These are phyloP conservation scores for Drosophila seclusa DNA, from an alignment of 2,888 invertebrate genomes.

Conservation along the genomic window DNA sequence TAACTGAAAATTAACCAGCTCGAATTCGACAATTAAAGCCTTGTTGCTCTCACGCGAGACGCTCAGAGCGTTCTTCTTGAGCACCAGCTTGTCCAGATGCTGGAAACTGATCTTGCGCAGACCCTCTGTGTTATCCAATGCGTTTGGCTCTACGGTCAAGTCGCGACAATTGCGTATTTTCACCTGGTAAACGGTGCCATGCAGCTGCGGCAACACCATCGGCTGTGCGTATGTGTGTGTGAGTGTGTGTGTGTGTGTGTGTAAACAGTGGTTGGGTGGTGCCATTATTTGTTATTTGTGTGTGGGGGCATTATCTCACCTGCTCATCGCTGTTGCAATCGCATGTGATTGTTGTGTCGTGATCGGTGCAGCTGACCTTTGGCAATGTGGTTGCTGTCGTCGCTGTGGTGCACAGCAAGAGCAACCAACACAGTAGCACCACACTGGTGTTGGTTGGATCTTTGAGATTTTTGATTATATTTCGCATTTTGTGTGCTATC, in stretches of 20 bases:
- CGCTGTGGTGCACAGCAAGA: constrained; percentile 16
- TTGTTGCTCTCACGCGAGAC: constrained; percentile 86
- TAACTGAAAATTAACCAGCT: constrained; percentile 85
- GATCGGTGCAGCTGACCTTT: constrained; percentile 81
- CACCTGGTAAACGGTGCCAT: constrained; percentile 86
- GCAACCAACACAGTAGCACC: constrained; percentile 22
- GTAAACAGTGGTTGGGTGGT: background rate
- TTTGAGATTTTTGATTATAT: constrained; percentile 66
- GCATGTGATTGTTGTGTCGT: constrained; percentile 83
- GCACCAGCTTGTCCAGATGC: constrained; percentile 87
- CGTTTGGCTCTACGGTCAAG: constrained; percentile 87
- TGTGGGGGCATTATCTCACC: constrained; percentile 70
- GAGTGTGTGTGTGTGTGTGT: constrained; percentile 75
- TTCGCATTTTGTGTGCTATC: constrained; percentile 54
- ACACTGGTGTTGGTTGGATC: constrained; percentile 56
- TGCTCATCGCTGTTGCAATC: constrained; percentile 82
- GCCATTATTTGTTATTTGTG: background rate
- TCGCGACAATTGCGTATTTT: constrained; percentile 88
- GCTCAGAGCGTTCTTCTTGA: constrained; percentile 87
- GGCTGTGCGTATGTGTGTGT: constrained; percentile 84
- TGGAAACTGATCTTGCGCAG: constrained; percentile 88
- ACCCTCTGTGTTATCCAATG: constrained; percentile 87
- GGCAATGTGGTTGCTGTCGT: constrained; percentile 15
- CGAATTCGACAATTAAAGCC: constrained; percentile 83
- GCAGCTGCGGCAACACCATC: constrained; percentile 86